phyloP scores from a whole-genome alignment of 2,797 vertebrate species.

The Rachycentron canadum region DNA sequence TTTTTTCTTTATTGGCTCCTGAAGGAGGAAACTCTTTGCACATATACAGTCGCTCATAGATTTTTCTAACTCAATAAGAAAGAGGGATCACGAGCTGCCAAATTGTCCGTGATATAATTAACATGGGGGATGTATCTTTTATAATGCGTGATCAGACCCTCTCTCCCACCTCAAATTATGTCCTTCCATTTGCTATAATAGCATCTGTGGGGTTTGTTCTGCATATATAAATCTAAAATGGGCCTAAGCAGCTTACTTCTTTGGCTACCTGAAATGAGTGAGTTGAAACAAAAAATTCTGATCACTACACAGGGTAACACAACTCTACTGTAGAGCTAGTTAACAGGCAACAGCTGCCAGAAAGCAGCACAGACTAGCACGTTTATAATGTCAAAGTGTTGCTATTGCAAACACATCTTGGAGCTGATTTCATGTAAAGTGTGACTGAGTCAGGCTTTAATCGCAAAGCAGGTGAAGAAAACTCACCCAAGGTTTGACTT shows the following conservation, averaged over 20 bases:
- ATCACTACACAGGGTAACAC: not conserved
- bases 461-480: not conserved
- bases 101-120: slow-evolving; percentile 59
- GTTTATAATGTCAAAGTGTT: not conserved
- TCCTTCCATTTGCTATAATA: slow-evolving; percentile 44
- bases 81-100: slow-evolving; percentile 35
- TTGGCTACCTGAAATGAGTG: slow-evolving; percentile 34
- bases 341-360: slow-evolving; percentile 11
- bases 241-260: slow-evolving; percentile 2
- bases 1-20: slow-evolving; percentile 38
- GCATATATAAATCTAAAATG: slow-evolving; percentile 48
- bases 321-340: not conserved
- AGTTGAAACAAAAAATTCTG: not conserved
- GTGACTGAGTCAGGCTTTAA: not conserved
- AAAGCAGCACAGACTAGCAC: not conserved
- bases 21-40: slow-evolving; percentile 23
- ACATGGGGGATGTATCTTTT: slow-evolving; percentile 27
- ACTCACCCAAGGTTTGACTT: not conserved
- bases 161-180: slow-evolving; percentile 36
- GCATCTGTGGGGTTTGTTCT: slow-evolving; percentile 32
- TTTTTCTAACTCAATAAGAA: slow-evolving; percentile 47
- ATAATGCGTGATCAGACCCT: slow-evolving; percentile 34
- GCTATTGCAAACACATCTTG: slow-evolving; percentile 5
- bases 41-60: not conserved
- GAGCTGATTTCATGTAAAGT: not conserved